Base-by-base conservation (phyloP, 2,113 vertebrate genomes). In the Lepidothrix coronata region DNA sequence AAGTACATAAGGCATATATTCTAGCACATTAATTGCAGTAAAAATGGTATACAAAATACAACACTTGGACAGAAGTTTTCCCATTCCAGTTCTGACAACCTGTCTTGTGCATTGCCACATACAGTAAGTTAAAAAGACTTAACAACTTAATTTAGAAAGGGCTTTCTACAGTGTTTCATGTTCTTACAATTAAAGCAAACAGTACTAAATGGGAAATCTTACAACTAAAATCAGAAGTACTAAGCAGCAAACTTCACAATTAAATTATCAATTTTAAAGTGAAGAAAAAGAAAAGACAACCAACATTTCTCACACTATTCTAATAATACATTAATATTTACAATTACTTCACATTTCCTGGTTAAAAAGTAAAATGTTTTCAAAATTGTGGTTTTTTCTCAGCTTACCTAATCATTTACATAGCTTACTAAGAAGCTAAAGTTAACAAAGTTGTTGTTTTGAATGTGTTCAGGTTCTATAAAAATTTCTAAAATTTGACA, bases 41-140 rank as follows among this genome's bases (percentile, higher is more conserved):
- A 65, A 72, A 30, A 15, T 1, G 3, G 18, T 15, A 51, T 27
- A 31, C 0, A 0, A 13, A 48, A 65, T 27, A 23, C 2, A 68
- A 12, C 14, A n/a, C 55, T 41, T 65, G 21, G 25, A 68, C 25
- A 68, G 2, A 48, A 44, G 21, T 44, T 88, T 71, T 48, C 6
- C 14, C 31, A 20, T 62, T 78, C 24, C 20, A 5, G 25, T 67
- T 83, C 33, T 80, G 24, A 49, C 8, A 62, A 44, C 2, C 8
- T 52, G 7, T 51, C 35, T 68, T 46, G 49, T 54, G 4, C 31
- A 37, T 24, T 79, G 17, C 3, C 44, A 25, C 8, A 4, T 22
- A 51, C 8, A 37, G 7, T 20, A 27, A 10, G 6, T 27, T 67
- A n/a, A 63, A 78, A 91, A 74, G 27, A 3, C 12, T 74, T 55